Evolutionary conservation across 2,113 vertebrate genomes (phyloP).

Genomic region (Cromileptes altivelis): DNA sequence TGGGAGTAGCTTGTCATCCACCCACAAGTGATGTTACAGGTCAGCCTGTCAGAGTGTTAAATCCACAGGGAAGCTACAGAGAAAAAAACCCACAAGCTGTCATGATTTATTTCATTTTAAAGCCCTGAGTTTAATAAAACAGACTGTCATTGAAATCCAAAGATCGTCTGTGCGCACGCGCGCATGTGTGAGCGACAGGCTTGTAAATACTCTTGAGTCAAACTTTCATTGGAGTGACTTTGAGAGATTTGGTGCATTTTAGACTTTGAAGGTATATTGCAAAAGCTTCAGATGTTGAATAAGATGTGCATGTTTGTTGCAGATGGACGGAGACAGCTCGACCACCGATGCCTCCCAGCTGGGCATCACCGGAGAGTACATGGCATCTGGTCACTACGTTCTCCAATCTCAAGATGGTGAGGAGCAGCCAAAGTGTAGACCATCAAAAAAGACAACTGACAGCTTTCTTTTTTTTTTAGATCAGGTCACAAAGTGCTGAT

Average conservation of each 20-base stretch:
- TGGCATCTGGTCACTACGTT: constrained; percentile 94
- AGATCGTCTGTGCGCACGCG: no score
- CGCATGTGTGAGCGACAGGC: no score
- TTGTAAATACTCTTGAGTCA: no score
- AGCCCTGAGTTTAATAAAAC: no score
- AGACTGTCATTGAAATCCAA: no score
- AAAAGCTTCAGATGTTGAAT: background rate
- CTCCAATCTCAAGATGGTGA: constrained; percentile 97
- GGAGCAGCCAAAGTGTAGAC: background rate
- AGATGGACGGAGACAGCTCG: constrained; percentile 98
- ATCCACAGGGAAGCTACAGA: no score
- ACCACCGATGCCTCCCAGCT: constrained; percentile 98
- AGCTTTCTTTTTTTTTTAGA: background rate
- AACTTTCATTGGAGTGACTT: background rate
- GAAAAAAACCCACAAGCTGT: no score
- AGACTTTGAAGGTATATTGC: background rate
- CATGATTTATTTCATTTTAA: no score
- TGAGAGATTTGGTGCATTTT: background rate
- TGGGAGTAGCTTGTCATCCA: no score
- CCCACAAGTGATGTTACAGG: no score
- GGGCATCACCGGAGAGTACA: constrained; percentile 96
- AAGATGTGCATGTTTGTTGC: constrained; percentile 26
- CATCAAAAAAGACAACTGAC: background rate
- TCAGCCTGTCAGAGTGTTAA: no score
- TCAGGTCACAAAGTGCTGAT: background rate